A percentile compares a stretch with the other conserved stretches of the same genome.
Conservation (phyloP, 2,888 invertebrate species). For the Tinea pellionella region DNA sequence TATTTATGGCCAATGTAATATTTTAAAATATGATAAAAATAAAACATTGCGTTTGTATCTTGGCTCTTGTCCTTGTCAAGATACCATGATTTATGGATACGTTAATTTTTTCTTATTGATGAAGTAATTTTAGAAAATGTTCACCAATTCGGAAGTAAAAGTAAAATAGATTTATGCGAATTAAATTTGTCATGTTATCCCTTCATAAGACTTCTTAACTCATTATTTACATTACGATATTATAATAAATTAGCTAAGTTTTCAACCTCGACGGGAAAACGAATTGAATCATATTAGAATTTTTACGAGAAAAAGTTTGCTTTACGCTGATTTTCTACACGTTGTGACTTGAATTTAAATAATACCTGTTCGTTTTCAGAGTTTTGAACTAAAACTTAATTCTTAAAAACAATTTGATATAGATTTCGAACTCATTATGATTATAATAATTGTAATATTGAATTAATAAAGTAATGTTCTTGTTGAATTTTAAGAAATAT, state of each 20-base stretch:
- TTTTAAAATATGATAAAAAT: too few relatives aligned
- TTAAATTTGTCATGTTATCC: neutral
- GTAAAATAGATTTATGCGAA: neutral
- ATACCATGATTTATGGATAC: too few relatives aligned
- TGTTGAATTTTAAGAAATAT: too few relatives aligned
- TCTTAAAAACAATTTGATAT: neutral
- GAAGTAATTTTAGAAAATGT: too few relatives aligned
- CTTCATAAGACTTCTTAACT: neutral
- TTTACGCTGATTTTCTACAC: conserved; percentile 6
- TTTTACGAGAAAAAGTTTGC: neutral
- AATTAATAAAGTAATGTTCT: too few relatives aligned
- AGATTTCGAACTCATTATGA: neutral
- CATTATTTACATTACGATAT: neutral
- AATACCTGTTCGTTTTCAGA: neutral
- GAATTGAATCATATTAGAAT: conserved; percentile 6
- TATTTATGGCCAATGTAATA: too few relatives aligned
- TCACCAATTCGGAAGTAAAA: neutral
- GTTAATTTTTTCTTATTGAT: too few relatives aligned
- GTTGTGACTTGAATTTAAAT: conserved; percentile 2
- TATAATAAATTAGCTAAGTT: conserved; percentile 1
- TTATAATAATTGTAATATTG: too few relatives aligned
- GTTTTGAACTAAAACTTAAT: neutral
- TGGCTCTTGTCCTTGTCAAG: too few relatives aligned
- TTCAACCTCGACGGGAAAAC: neutral
- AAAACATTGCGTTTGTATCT: too few relatives aligned